These are phyloP conservation scores for Poecilia gillii DNA, from an alignment of 2,797 vertebrate genomes.

Conservation along the genomic window DNA sequence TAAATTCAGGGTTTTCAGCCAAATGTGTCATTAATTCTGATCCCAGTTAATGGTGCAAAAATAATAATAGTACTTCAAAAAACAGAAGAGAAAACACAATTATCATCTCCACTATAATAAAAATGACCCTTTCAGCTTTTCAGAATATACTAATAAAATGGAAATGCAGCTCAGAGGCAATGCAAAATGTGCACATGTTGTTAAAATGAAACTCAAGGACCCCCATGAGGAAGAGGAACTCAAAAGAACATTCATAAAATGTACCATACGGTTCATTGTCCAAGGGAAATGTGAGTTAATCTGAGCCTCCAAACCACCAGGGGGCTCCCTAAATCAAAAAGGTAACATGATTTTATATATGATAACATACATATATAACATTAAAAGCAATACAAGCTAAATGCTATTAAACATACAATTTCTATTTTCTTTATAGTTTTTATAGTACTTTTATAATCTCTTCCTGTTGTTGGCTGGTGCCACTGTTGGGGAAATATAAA, in stretches of 20 bases:
- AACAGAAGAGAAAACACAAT: background rate
- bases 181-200: background rate
- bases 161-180: background rate
- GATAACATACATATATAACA: no score
- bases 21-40: conserved; percentile 49
- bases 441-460: no score
- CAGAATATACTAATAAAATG: background rate
- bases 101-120: conserved; percentile 3
- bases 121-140: conserved; percentile 5
- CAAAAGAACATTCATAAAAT: background rate
- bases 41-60: conserved; percentile 42
- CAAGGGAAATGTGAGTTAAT: no score
- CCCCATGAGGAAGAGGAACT: background rate
- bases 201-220: background rate
- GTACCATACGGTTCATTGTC: background rate
- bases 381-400: no score
- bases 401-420: no score
- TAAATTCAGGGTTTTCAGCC: conserved; percentile 43
- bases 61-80: conserved; percentile 14
- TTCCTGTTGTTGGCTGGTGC: no score
- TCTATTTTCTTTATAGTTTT: no score
- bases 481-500: no score
- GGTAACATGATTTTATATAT: no score
- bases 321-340: no score
- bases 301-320: no score